phyloP scores from a whole-genome alignment of 2,888 invertebrate species.

The Ichneumoninae sp. region DNA sequence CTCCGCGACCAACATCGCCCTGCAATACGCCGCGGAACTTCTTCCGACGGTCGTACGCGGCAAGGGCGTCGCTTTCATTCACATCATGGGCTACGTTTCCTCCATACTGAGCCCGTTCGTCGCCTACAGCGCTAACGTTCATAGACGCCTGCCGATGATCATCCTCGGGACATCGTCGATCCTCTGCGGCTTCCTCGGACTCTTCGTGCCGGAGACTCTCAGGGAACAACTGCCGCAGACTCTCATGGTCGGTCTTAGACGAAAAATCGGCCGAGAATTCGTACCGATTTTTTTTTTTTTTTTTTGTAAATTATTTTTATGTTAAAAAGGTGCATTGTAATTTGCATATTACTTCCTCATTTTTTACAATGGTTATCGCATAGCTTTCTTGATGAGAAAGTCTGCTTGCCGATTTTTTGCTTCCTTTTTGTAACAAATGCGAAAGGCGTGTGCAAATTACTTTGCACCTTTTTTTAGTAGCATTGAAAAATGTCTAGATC shows the following conservation, averaged over 20 bases:
- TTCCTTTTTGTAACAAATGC: too few species aligned
- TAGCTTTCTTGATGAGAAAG: too few species aligned
- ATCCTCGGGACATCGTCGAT: slow-evolving; percentile 91
- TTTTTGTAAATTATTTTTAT: too few species aligned
- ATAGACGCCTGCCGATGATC: slow-evolving; percentile 89
- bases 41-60: slow-evolving; percentile 93
- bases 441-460: too few species aligned
- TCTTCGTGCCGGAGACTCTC: slow-evolving; percentile 92
- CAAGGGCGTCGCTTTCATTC: slow-evolving; percentile 93
- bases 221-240: slow-evolving; percentile 93
- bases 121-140: slow-evolving; percentile 90
- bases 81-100: slow-evolving; percentile 94
- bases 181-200: slow-evolving; percentile 88
- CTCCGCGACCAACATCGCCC: slow-evolving; percentile 93
- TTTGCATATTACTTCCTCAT: too few species aligned
- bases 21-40: slow-evolving; percentile 94
- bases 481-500: too few species aligned
- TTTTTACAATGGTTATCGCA: too few species aligned
- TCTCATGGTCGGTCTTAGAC: slow-evolving; percentile 81
- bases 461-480: too few species aligned
- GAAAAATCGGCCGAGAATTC: not conserved
- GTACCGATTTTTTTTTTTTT: not conserved
- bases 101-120: slow-evolving; percentile 92
- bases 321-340: too few species aligned
- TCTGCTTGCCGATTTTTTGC: too few species aligned